Percentiles rank a stretch among this genome's conserved stretches.
Conservation (phyloP, 1,140 invertebrate species). For the Batillaria attramentaria region DNA sequence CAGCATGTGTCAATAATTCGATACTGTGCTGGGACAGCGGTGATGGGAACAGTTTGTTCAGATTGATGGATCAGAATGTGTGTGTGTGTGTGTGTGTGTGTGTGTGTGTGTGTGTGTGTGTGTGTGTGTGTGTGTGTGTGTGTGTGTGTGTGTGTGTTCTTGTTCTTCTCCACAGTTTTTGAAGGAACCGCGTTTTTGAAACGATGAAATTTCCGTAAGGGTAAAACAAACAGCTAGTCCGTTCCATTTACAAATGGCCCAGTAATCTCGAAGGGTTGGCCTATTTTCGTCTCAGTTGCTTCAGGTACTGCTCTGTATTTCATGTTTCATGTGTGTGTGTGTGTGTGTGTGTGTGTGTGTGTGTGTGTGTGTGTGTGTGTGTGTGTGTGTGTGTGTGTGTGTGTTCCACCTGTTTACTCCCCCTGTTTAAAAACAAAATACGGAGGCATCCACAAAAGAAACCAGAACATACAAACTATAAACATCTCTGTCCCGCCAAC, state of each 20-base stretch:
- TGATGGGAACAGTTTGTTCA: neutral
- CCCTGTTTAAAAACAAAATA: too few species aligned
- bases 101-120: neutral
- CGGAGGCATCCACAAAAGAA: too few species aligned
- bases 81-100: neutral
- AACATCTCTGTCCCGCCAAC: too few species aligned
- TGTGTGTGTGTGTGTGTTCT: constrained; percentile 1
- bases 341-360: neutral
- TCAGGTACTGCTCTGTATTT: too few species aligned
- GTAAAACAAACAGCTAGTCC: too few species aligned
- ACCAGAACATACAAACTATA: too few species aligned
- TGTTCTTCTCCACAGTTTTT: neutral
- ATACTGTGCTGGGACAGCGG: too few species aligned
- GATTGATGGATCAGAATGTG: neutral
- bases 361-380: neutral
- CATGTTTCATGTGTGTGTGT: neutral
- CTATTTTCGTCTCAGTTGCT: neutral
- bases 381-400: neutral
- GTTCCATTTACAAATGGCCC: neutral
- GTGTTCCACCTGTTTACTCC: too few species aligned
- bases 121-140: constrained; percentile 18
- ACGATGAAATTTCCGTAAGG: neutral
- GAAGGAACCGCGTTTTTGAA: neutral
- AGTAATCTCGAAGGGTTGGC: neutral
- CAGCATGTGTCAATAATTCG: too few species aligned